These are phyloP conservation scores for Carposina sasakii DNA, from an alignment of 1,140 invertebrate species.

Conservation along the genomic window DNA sequence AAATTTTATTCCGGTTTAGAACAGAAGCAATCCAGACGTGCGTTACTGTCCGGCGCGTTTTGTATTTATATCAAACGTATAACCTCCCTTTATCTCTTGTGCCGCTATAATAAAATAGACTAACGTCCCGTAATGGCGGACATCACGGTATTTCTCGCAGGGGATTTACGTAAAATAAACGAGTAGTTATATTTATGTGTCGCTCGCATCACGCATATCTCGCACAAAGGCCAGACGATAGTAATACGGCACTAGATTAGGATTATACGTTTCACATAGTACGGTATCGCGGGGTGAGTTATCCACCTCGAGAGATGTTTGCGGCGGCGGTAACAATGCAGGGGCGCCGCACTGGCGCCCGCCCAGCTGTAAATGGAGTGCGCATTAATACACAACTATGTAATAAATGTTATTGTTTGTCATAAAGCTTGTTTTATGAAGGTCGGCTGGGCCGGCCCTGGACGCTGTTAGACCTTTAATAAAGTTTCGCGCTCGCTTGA, in stretches of 20 bases:
- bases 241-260: conserved; percentile 31
- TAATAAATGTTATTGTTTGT: conserved; percentile 70
- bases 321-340: conserved; percentile 33
- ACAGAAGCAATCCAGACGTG: conserved; percentile 37
- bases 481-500: conserved; percentile 37
- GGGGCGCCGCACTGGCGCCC: conserved; percentile 47
- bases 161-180: conserved; percentile 17
- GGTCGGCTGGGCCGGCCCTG: conserved; percentile 38
- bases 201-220: neutral
- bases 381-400: conserved; percentile 63
- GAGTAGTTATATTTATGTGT: conserved; percentile 23
- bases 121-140: conserved; percentile 24
- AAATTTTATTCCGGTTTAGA: conserved; percentile 54
- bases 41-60: conserved; percentile 36
- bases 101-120: conserved; percentile 24
- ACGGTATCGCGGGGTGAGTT: conserved; percentile 28
- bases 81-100: conserved; percentile 36
- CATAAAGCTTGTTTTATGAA: conserved; percentile 65
- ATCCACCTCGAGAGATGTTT: conserved; percentile 41
- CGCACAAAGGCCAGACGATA: neutral
- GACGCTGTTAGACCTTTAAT: conserved; percentile 43
- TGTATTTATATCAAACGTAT: conserved; percentile 45
- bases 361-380: conserved; percentile 53
- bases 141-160: conserved; percentile 15
- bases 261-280: conserved; percentile 27